A percentile compares a stretch with the other conserved stretches of the same genome.
phyloP scores from a whole-genome alignment of 2,797 vertebrate genomes.

The Pipistrellus pipistrellus region DNA sequence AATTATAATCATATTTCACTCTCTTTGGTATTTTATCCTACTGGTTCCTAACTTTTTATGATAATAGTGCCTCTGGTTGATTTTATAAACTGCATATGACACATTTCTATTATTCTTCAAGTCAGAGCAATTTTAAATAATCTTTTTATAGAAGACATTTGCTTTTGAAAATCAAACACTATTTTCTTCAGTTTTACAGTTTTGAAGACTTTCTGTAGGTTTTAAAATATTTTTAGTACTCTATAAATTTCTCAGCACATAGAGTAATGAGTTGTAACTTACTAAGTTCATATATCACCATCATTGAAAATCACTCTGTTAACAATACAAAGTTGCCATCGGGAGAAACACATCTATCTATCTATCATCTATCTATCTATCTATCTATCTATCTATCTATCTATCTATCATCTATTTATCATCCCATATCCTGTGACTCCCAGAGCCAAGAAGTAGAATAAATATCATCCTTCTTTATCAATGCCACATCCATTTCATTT shows the following conservation, averaged over 20 bases:
- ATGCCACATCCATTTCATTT: not conserved
- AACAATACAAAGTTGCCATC: not conserved
- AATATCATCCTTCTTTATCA: not conserved
- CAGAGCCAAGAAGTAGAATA: not conserved
- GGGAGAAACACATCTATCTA: not conserved
- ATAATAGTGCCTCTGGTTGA: slow-evolving; percentile 44
- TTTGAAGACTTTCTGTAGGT: slow-evolving; percentile 60
- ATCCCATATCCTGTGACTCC: not conserved
- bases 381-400: not conserved
- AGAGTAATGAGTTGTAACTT: slow-evolving; percentile 5
- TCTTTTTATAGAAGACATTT: slow-evolving; percentile 58
- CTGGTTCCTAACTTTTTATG: slow-evolving; percentile 54
- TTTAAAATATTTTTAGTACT: slow-evolving; percentile 53
- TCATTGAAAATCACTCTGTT: not conserved
- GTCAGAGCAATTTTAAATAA: slow-evolving; percentile 70
- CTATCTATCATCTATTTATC: not conserved
- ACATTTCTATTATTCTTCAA: slow-evolving; percentile 55
- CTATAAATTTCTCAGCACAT: slow-evolving; percentile 44
- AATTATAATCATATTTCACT: slow-evolving; percentile 65
- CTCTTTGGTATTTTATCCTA: slow-evolving; percentile 36
- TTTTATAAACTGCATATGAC: slow-evolving; percentile 68
- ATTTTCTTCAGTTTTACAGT: slow-evolving; percentile 64
- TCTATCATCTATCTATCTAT: not conserved
- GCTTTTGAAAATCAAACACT: slow-evolving; percentile 60
- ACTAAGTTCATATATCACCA: not conserved